Evolutionary conservation across 2,888 invertebrate species (phyloP).

Genomic region (Pecten maximus): DNA sequence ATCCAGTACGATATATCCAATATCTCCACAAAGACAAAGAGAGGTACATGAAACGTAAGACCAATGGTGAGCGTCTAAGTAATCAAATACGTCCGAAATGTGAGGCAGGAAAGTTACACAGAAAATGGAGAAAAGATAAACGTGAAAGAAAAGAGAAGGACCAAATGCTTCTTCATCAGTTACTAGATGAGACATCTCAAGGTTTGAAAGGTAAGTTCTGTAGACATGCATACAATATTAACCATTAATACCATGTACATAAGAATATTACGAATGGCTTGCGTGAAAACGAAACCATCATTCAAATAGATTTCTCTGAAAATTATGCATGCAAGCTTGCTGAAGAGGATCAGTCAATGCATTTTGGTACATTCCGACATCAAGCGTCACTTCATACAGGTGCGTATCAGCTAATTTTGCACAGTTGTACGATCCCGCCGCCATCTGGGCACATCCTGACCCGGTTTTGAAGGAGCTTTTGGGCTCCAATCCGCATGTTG

Average conservation of each 20-base stretch:
- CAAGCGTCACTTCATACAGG: slow-evolving; percentile 45
- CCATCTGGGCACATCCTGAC: slow-evolving; percentile 19
- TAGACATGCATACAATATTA: slow-evolving; percentile 44
- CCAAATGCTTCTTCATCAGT: slow-evolving; percentile 21
- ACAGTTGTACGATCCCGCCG: slow-evolving; percentile 25
- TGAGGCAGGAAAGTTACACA: too few species aligned
- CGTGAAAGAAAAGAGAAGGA: background rate
- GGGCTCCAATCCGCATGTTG: background rate
- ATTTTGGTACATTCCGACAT: slow-evolving; percentile 51
- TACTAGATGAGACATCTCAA: slow-evolving; percentile 18
- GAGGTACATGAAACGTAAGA: too few species aligned
- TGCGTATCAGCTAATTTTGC: background rate
- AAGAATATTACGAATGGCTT: slow-evolving; percentile 39
- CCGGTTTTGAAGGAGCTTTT: slow-evolving; percentile 1
- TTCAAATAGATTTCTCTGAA: slow-evolving; percentile 56
- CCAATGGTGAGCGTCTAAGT: too few species aligned
- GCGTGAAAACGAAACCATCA: slow-evolving; percentile 46
- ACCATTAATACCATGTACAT: slow-evolving; percentile 41
- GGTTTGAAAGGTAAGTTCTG: slow-evolving; percentile 42
- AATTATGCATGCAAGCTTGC: slow-evolving; percentile 51
- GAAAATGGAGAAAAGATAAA: background rate
- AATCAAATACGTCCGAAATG: too few species aligned
- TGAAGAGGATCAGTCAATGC: slow-evolving; percentile 51
- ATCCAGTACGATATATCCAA: too few species aligned
- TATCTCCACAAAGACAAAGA: too few species aligned